Percentiles rank a stretch among this genome's conserved stretches.
Conservation (phyloP, 2,113 vertebrate species). For the Mugil cephalus region DNA sequence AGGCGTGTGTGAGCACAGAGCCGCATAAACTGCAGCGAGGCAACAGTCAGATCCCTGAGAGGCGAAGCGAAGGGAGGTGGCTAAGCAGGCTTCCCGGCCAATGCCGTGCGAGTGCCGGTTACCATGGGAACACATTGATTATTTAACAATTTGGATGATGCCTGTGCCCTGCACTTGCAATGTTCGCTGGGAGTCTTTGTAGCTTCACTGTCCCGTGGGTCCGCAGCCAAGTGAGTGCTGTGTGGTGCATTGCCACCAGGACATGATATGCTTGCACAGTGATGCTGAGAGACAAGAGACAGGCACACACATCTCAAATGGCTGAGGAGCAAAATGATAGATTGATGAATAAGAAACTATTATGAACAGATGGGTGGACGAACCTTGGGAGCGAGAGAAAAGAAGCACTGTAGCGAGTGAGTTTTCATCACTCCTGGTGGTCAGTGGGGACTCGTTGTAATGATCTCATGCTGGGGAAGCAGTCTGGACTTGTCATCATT, state of each 20-base stretch:
- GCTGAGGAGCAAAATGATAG: conserved; percentile 51
- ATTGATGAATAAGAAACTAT: conserved; percentile 54
- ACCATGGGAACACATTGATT: conserved; percentile 85
- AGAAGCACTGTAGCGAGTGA: conserved; percentile 29
- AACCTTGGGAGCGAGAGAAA: conserved; percentile 45
- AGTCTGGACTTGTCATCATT: conserved; percentile 66
- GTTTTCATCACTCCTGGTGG: conserved; percentile 55
- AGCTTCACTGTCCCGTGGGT: conserved; percentile 70
- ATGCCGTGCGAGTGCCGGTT: conserved; percentile 66
- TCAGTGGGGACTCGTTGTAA: conserved; percentile 58
- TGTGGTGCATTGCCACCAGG: conserved; percentile 52
- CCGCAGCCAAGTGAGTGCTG: conserved; percentile 65
- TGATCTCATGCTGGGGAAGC: conserved; percentile 62
- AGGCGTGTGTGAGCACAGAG: conserved; percentile 53
- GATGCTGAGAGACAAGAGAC: conserved; percentile 62
- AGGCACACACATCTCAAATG: conserved; percentile 49
- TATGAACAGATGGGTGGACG: conserved; percentile 67
- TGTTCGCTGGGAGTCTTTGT: conserved; percentile 77
- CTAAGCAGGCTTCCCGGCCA: conserved; percentile 58
- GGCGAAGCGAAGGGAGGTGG: conserved; percentile 63
- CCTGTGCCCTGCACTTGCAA: conserved; percentile 67
- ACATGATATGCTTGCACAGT: conserved; percentile 50
- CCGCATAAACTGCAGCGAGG: conserved; percentile 64
- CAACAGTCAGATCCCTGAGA: conserved; percentile 59
- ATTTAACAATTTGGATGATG: conserved; percentile 84